Evolutionary conservation across 2,888 invertebrate species (phyloP).

Genomic region (Ceraclea dissimilis): DNA sequence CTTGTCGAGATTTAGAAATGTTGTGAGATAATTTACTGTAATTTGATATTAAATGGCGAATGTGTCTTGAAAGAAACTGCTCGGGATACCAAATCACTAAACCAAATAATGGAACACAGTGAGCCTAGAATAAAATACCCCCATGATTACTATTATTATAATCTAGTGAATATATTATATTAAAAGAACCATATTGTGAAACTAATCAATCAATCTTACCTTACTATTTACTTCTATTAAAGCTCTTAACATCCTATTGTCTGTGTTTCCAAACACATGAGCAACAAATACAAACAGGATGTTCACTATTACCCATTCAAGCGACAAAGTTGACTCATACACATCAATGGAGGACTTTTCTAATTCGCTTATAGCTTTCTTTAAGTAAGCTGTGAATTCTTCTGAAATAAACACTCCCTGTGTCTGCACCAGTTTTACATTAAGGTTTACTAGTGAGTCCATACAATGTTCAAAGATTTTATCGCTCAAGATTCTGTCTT

Average conservation of each 20-base stretch:
- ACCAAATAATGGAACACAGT: conserved; percentile 71
- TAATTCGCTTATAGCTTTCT: conserved; percentile 52
- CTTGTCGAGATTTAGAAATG: conserved; percentile 47
- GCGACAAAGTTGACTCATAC: conserved; percentile 46
- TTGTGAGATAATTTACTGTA: conserved; percentile 41
- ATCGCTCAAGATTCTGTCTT: conserved; percentile 58
- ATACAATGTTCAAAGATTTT: conserved; percentile 58
- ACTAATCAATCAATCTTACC: conserved; percentile 36
- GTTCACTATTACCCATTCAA: conserved; percentile 60
- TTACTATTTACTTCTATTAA: conserved; percentile 71
- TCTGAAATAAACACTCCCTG: conserved; percentile 41
- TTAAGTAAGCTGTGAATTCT: conserved; percentile 62
- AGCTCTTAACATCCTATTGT: conserved; percentile 67
- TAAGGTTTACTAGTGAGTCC: conserved; percentile 39
- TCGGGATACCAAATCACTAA: conserved; percentile 82
- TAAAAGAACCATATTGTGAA: not conserved
- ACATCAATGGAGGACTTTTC: conserved; percentile 49
- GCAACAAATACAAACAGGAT: conserved; percentile 59
- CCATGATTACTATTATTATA: no score
- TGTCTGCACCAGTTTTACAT: conserved; percentile 42
- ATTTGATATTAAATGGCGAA: conserved; percentile 50
- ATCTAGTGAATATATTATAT: no score
- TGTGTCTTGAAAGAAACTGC: conserved; percentile 63
- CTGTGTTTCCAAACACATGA: conserved; percentile 67
- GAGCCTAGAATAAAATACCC: conserved; percentile 54